Conservation (phyloP, 2,113 vertebrate genomes). For the Scomber japonicus region DNA sequence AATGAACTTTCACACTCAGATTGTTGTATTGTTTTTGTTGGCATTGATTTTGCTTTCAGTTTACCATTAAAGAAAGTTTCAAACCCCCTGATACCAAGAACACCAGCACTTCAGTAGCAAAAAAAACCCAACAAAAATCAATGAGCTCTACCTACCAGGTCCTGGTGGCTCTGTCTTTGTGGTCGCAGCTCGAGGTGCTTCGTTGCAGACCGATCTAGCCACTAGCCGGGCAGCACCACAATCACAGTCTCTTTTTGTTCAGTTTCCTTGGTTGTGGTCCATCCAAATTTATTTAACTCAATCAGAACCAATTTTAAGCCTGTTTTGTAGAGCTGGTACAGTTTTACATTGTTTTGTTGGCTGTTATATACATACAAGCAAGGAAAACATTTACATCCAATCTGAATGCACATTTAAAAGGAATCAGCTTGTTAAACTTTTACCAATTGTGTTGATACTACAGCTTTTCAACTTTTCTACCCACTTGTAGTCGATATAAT, state of each 20-base stretch:
- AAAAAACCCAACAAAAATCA: no score
- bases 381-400: background rate
- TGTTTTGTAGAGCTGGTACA: background rate
- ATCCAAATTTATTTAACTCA: background rate
- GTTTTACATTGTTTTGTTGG: background rate
- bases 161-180: background rate
- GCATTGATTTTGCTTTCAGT: background rate
- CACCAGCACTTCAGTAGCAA: no score
- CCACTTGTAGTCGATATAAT: conserved; percentile 36
- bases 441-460: conserved; percentile 1
- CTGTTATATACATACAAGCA: background rate
- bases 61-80: background rate
- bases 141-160: background rate
- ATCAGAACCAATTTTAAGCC: no score
- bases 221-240: background rate
- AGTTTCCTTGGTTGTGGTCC: background rate
- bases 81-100: background rate
- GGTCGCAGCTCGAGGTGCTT: background rate
- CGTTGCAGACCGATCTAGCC: background rate
- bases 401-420: background rate
- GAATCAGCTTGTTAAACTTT: conserved; percentile 18
- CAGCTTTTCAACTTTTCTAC: background rate
- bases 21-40: background rate
- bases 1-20: background rate
- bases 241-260: background rate